Base-by-base conservation (phyloP, 2,888 invertebrate species). In the Macaria liturata region DNA sequence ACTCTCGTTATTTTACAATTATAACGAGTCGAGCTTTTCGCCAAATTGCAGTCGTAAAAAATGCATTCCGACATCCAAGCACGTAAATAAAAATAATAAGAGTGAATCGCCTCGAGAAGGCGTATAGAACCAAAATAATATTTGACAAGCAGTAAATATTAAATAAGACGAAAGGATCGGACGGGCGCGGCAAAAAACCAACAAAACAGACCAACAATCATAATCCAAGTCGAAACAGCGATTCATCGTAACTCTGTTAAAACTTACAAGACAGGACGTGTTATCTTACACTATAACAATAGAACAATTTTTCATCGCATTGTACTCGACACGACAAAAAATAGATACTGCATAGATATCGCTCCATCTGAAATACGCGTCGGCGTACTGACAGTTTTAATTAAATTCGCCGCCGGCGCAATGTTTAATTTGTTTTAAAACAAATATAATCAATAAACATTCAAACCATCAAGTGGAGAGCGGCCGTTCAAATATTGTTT, bases 141-240 rank as follows among this genome's bases (percentile, higher is more conserved):
- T 83, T 87, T 84, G 82, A 83, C 81, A 81, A 79, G 84, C 84
- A 80, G 82, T 87, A 83, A 86, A 88, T 85, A 84, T 83, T 78
- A 84, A 84, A 84, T 83, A 83, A 78, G 78, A 77, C 71, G 78
- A 78, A 80, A 81, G 78, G 76, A 81, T 80, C 72, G 73, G 4
- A 9, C 71, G 64, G 71, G 63, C 67, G 69, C 67, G 66, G 70
- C 76, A 81, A 83, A 84, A 84, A 83, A 66, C 59, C 45, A 75
- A 69, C 54, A 73, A 72, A 71, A 72, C 75, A 72, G 75, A 70
- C 72, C 67, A 72, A 76, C 78, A 78, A 76, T 80, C 77, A 81
- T 80, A 83, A 81, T 73, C 63, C 72, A 7, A 74, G 65, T 64
- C 63, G 72, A 81, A 83, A 76, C 75, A 69, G 75, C 86, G 75